Evolutionary conservation across 2,797 vertebrate species (phyloP).

Genomic region (Merluccius polli): DNA sequence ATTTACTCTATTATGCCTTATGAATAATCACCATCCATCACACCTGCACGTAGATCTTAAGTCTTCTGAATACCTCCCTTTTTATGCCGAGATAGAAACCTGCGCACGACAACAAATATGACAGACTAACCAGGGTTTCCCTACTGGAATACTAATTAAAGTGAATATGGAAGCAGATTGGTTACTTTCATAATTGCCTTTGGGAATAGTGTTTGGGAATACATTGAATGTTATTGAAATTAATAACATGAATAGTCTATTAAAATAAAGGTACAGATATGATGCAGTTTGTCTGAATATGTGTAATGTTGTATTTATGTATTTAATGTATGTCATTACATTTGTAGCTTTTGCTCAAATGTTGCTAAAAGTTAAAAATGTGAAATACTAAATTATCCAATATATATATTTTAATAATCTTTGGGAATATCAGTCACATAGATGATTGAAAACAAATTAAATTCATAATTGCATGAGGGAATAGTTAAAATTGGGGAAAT

Average conservation of each 20-base stretch:
- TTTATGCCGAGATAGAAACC: background rate
- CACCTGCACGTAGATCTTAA: background rate
- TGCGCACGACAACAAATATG: background rate
- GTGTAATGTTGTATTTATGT: background rate
- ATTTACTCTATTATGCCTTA: background rate
- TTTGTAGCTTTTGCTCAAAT: background rate
- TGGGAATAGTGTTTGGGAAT: background rate
- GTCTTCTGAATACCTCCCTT: background rate
- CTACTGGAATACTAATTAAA: background rate
- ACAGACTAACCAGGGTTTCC: background rate
- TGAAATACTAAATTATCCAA: too few relatives aligned
- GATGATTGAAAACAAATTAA: background rate
- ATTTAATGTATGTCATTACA: background rate
- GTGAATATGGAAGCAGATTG: background rate
- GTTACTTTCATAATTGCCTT: background rate
- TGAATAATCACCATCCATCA: background rate
- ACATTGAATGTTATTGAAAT: background rate
- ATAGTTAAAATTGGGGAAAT: background rate
- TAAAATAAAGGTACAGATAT: background rate
- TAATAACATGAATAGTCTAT: background rate
- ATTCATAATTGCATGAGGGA: background rate
- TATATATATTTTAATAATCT: too few relatives aligned
- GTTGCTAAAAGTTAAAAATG: too few relatives aligned
- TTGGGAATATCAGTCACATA: background rate
- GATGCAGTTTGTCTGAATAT: too few relatives aligned